Base-by-base conservation (phyloP, 2,113 vertebrate genomes). In the Oreochromis spilurus region DNA sequence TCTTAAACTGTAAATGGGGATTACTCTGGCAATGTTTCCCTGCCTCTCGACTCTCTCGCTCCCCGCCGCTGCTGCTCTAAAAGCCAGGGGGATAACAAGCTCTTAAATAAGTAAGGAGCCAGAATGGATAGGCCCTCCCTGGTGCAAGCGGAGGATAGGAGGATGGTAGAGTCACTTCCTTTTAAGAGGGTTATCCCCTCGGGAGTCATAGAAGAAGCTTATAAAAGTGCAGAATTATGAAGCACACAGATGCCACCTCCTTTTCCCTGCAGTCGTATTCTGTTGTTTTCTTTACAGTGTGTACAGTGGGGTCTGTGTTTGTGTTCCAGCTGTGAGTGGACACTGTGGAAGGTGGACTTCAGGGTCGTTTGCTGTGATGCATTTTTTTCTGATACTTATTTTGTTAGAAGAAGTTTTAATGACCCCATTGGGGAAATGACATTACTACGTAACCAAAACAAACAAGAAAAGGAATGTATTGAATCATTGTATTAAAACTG, bases 71-170 rank as follows among this genome's bases (percentile, higher is more conserved):
- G 52, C 82, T 29, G 52, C 60, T 82, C 34, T 80, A 53, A 88
- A 81, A 36, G 54, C 86, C 84, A 81, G 19, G 55, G 79, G 60
- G 65, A 87, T 89, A 86, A 84, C 86, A 86, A 85, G 84, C 90
- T 91, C 62, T 91, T 92, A 87, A 93, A 94, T 93, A 94, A 92
- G 92, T 93, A 38, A 93, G 79, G 87, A 88, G 54, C 11, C 84
- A 81, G 70, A 89, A 88, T 80, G 83, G 89, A 89, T 87, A 36
- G 84, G 54, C 78, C 67, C 43, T 80, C 87, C 67, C 75, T 57
- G 12, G 79, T 90, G 84, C 17, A 85, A 19, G n/a, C 13, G 31
- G 45, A 84, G 43, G 45, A 54, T 17, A 67, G 43, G 65, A 87
- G 55, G 62, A 81, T 81, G 79, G 72, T 50, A 17, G 43, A 86